A percentile compares a stretch with the other conserved stretches of the same genome.
Conservation (phyloP, 2,797 vertebrate genomes). For the Rhodeus uyekii region DNA sequence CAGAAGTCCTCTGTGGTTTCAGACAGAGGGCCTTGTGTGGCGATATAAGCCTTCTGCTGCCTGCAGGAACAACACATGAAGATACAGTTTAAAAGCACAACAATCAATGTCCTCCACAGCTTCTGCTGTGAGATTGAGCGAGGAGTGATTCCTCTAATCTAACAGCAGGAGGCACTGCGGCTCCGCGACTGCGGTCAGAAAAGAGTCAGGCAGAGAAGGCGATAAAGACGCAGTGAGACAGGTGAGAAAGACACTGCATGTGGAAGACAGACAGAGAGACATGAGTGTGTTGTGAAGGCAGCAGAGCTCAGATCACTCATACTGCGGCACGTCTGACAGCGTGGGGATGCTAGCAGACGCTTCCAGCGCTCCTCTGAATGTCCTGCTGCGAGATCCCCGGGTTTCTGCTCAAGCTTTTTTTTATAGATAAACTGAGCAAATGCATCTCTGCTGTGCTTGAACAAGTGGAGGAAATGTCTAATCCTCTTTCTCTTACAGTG, state of each 20-base stretch:
- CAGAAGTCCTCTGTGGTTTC: conserved; percentile 98
- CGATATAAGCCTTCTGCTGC: conserved; percentile 96
- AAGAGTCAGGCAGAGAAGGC: neutral
- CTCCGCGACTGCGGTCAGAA: neutral
- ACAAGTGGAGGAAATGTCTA: conserved; percentile 5
- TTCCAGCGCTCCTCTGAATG: neutral
- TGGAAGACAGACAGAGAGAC: conserved; percentile 7
- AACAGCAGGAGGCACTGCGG: conserved; percentile 56
- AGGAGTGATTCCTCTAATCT: neutral
- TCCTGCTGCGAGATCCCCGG: neutral
- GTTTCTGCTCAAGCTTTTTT: neutral
- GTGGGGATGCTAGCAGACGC: neutral
- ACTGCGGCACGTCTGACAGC: neutral
- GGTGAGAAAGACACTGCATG: conserved; percentile 11
- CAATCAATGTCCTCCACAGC: neutral
- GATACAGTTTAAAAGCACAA: neutral
- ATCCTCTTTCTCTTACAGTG: conserved; percentile 46
- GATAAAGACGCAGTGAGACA: neutral
- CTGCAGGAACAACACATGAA: conserved; percentile 68
- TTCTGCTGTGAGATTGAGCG: neutral
- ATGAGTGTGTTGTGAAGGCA: neutral
- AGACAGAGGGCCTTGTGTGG: conserved; percentile 91
- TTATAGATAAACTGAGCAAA: conserved; percentile 7
- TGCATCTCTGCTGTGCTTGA: neutral
- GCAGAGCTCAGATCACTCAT: conserved; percentile 3